Evolutionary conservation across 2,113 vertebrate genomes (phyloP).

Genomic region (Proterorhinus semilunaris): DNA sequence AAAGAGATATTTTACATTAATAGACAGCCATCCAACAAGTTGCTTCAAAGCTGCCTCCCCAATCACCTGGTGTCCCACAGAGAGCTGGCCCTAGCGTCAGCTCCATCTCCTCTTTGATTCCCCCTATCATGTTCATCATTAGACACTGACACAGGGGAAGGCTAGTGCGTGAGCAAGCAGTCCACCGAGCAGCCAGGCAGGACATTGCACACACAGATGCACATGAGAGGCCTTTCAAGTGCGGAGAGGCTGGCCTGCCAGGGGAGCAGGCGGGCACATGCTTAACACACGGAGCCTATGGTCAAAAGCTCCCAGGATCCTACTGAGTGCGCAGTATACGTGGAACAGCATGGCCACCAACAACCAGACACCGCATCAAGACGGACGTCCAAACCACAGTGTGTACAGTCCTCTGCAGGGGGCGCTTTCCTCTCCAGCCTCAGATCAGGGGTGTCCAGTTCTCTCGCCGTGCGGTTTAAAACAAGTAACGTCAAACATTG

Average conservation of each 20-base stretch:
- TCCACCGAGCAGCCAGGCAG: conserved; percentile 55
- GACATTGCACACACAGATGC: conserved; percentile 56
- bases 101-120: conserved; percentile 76
- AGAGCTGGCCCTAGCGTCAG: conserved; percentile 63
- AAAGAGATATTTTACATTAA: conserved; percentile 80
- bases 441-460: conserved; percentile 35
- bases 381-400: conserved; percentile 45
- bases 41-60: conserved; percentile 77
- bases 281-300: conserved; percentile 68
- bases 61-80: conserved; percentile 75
- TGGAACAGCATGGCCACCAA: conserved; percentile 58
- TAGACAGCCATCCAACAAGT: conserved; percentile 78
- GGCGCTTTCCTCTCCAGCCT: conserved; percentile 40
- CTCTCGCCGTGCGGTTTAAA: conserved; percentile 37
- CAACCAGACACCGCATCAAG: conserved; percentile 57
- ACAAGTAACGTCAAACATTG: conserved; percentile 42
- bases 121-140: conserved; percentile 77
- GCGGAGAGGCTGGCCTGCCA: conserved; percentile 68
- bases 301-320: conserved; percentile 57
- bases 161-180: conserved; percentile 44
- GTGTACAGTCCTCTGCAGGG: conserved; percentile 51
- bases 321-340: conserved; percentile 61
- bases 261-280: conserved; percentile 62
- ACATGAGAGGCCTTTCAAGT: conserved; percentile 72
- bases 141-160: conserved; percentile 67